A percentile compares a stretch with the other conserved stretches of the same genome.
Evolutionary conservation across 2,888 invertebrate genomes (phyloP).

Genomic region (Platerodrilus igneus): DNA sequence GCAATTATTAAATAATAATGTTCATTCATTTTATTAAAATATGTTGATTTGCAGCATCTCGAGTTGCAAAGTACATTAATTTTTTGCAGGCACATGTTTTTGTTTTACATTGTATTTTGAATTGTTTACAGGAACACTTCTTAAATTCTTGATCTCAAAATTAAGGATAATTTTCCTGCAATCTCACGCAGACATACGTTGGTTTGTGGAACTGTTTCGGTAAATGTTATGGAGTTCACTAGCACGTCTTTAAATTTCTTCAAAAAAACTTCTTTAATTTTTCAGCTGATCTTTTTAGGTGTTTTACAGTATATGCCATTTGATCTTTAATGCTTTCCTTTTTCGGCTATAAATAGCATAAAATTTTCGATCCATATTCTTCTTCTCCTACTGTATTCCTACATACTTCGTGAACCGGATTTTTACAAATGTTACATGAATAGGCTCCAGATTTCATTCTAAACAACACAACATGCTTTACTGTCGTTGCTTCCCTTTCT

Average conservation of each 20-base stretch:
- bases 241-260: constrained; percentile 2
- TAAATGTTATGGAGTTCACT: constrained; percentile 13
- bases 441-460: constrained; percentile 22
- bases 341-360: too few species aligned
- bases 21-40: too few species aligned
- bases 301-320: neutral
- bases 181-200: constrained; percentile 14
- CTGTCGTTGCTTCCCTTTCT: too few species aligned
- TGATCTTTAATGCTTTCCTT: neutral
- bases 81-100: constrained; percentile 14
- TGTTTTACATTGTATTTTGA: constrained; percentile 15
- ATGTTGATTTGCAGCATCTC: too few species aligned
- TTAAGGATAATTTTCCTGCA: constrained; percentile 26
- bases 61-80: neutral
- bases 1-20: too few species aligned
- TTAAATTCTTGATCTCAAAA: constrained; percentile 24
- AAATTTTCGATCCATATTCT: too few species aligned
- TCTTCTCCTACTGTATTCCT: constrained; percentile 17
- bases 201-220: constrained; percentile 15
- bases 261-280: constrained; percentile 12
- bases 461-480: constrained; percentile 13
- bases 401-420: constrained; percentile 22
- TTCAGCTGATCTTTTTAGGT: constrained; percentile 8
- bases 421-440: constrained; percentile 23
- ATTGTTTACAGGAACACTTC: constrained; percentile 25